Evolutionary conservation across 2,113 vertebrate genomes (phyloP).

Genomic region (Scortum barcoo): DNA sequence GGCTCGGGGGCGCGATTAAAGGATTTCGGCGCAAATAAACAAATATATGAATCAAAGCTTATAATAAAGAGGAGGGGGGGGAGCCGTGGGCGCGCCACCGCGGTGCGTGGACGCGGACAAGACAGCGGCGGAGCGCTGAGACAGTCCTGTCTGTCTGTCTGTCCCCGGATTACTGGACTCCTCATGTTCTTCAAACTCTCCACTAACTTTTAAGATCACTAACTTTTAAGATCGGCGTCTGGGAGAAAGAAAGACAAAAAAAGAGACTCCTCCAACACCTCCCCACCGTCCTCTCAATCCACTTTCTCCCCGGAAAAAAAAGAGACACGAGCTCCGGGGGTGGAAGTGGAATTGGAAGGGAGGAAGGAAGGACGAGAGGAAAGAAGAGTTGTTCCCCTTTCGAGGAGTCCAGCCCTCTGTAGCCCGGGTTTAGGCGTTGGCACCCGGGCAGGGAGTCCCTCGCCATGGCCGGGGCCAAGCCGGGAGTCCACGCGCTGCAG

Average conservation of each 20-base stretch:
- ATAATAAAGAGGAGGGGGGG: conserved; percentile 26
- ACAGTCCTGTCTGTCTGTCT: conserved; percentile 27
- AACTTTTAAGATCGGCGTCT: too few relatives aligned
- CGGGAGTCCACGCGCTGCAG: conserved; percentile 92
- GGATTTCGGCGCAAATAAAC: conserved; percentile 55
- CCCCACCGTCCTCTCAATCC: not conserved
- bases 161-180: conserved; percentile 47
- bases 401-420: conserved; percentile 57
- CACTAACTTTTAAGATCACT: conserved; percentile 39
- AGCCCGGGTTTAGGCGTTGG: conserved; percentile 82
- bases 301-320: conserved; percentile 58
- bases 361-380: too few relatives aligned
- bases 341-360: conserved; percentile 50
- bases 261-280: too few relatives aligned
- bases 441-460: conserved; percentile 74
- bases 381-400: conserved; percentile 29
- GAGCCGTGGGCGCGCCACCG: conserved; percentile 48
- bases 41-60: conserved; percentile 53
- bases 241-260: too few relatives aligned
- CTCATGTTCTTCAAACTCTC: conserved; percentile 67
- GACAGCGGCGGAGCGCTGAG: conserved; percentile 50
- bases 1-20: conserved; percentile 61
- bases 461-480: conserved; percentile 92
- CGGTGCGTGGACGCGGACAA: conserved; percentile 65
- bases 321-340: conserved; percentile 21